Evolutionary conservation across 1,140 invertebrate genomes (phyloP).

Genomic region (Pseudomyrmex sp.): DNA sequence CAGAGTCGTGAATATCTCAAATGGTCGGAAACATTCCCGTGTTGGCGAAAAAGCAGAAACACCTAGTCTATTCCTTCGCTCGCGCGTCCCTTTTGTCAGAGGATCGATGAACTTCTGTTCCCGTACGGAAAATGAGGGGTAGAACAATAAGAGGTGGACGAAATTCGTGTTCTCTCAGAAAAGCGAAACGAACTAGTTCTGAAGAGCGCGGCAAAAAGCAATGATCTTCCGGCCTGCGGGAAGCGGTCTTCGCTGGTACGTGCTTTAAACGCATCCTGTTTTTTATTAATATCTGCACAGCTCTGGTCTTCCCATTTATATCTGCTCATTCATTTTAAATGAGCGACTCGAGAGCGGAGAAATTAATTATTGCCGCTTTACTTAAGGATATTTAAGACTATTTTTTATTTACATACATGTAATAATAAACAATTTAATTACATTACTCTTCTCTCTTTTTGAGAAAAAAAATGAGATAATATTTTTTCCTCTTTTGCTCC

Average conservation of each 20-base stretch:
- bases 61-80: neutral
- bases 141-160: constrained; percentile 36
- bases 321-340: neutral
- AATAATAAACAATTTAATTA: too few species aligned
- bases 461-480: too few species aligned
- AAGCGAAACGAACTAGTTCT: constrained; percentile 46
- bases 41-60: constrained; percentile 27
- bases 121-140: constrained; percentile 6
- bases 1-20: constrained; percentile 7
- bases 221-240: neutral
- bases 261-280: neutral
- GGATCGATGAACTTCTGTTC: constrained; percentile 67
- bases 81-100: constrained; percentile 50
- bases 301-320: neutral
- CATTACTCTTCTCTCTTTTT: too few species aligned
- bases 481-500: too few species aligned
- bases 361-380: neutral
- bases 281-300: neutral
- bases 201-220: constrained; percentile 18
- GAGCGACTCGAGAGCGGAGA: neutral
- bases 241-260: neutral
- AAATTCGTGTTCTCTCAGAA: constrained; percentile 9
- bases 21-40: constrained; percentile 60
- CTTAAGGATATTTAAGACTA: neutral
- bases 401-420: too few species aligned